A percentile compares a stretch with the other conserved stretches of the same genome.
Evolutionary conservation across 2,888 invertebrate genomes (phyloP).

Genomic region (Maniola hyperantus): DNA sequence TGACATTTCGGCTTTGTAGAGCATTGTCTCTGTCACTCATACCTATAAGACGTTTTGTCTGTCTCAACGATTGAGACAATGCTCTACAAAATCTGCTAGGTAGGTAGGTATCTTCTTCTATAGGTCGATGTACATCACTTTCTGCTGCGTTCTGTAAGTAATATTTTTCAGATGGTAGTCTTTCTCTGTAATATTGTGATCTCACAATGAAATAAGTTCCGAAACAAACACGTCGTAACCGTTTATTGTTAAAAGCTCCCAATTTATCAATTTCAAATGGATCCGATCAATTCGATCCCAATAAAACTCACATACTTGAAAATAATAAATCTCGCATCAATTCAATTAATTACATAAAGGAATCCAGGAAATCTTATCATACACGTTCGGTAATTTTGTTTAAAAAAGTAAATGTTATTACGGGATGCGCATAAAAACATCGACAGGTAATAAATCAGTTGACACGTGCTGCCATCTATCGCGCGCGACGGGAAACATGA

Average conservation of each 20-base stretch:
- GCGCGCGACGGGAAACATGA: slow-evolving; percentile 56
- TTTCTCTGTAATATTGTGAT: background rate
- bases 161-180: too few species aligned
- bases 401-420: slow-evolving; percentile 8
- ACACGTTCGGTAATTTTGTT: slow-evolving; percentile 4
- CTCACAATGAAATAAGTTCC: background rate
- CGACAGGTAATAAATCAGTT: slow-evolving; percentile 67
- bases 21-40: too few species aligned
- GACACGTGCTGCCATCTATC: slow-evolving; percentile 76
- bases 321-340: slow-evolving; percentile 14
- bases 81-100: too few species aligned
- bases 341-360: slow-evolving; percentile 18
- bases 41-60: too few species aligned
- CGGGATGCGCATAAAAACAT: slow-evolving; percentile 64
- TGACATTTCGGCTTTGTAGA: too few species aligned
- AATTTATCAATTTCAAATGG: background rate
- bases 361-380: slow-evolving; percentile 13
- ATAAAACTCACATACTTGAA: background rate
- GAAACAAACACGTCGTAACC: background rate
- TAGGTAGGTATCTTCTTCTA: too few species aligned
- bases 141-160: too few species aligned
- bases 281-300: background rate
- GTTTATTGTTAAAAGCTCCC: background rate
- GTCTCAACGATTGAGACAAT: too few species aligned
- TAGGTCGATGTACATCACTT: too few species aligned